phyloP scores from a whole-genome alignment of 2,888 invertebrate genomes.

The Macaria liturata region DNA sequence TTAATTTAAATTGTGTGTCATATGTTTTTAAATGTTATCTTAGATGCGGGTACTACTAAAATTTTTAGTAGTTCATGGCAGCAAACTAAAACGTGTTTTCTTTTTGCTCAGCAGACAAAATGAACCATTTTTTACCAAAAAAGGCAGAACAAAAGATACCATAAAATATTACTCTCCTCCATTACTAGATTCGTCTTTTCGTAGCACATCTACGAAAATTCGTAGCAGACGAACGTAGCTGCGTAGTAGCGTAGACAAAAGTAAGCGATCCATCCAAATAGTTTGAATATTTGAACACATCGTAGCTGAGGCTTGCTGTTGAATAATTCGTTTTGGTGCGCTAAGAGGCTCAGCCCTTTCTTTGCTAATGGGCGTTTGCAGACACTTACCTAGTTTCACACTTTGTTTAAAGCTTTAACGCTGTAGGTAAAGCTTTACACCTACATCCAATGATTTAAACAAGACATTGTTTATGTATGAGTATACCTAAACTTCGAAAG shows the following conservation, averaged over 20 bases:
- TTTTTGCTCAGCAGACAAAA: too few relatives aligned
- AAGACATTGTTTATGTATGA: too few relatives aligned
- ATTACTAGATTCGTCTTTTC: neutral
- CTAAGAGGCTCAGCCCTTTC: constrained; percentile 37
- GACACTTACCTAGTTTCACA: constrained; percentile 17
- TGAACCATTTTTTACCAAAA: too few relatives aligned
- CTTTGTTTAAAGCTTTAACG: neutral
- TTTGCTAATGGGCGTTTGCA: constrained; percentile 33
- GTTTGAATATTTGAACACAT: constrained; percentile 39
- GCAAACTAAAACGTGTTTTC: too few relatives aligned
- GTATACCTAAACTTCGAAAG: too few relatives aligned
- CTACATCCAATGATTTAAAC: too few relatives aligned
- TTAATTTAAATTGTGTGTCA: too few relatives aligned
- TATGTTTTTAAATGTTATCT: too few relatives aligned
- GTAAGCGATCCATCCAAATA: constrained; percentile 30
- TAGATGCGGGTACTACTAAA: too few relatives aligned
- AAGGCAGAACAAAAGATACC: too few relatives aligned
- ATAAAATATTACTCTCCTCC: neutral
- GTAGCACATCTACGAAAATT: constrained; percentile 13
- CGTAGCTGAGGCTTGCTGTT: constrained; percentile 37
- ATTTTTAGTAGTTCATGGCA: too few relatives aligned
- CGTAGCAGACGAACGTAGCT: constrained; percentile 10
- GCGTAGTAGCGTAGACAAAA: constrained; percentile 19
- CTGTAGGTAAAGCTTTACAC: too few relatives aligned
- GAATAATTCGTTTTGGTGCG: constrained; percentile 39